Evolutionary conservation across 2,113 vertebrate species (phyloP).

Genomic region (Himantopus leucocephalus): DNA sequence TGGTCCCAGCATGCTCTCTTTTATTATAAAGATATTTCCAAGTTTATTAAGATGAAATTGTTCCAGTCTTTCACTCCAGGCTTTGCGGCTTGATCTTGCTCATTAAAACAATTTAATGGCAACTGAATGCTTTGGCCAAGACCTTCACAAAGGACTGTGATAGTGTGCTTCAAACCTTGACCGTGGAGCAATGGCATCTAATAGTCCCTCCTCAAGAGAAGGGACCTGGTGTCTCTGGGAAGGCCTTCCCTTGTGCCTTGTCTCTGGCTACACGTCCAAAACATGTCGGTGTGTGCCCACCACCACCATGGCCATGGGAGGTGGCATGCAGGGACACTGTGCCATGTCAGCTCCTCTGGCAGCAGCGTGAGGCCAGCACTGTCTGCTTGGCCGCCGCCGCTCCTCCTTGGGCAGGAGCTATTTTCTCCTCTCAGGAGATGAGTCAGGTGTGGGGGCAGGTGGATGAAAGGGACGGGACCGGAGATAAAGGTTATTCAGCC

Average conservation of each 20-base stretch:
- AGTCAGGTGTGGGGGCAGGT: conserved; percentile 63
- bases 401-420: conserved; percentile 25
- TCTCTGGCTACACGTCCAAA: background rate
- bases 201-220: background rate
- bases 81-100: background rate
- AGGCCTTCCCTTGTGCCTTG: background rate
- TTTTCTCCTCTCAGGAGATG: conserved; percentile 41
- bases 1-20: fast-evolving
- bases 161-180: background rate
- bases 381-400: background rate
- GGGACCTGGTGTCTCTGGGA: background rate
- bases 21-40: background rate
- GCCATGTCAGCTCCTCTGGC: background rate
- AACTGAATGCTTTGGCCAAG: background rate
- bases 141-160: background rate
- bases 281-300: background rate
- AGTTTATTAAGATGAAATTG: background rate
- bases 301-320: fast-evolving
- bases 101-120: background rate
- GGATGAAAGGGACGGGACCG: background rate
- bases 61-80: background rate
- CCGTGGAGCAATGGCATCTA: background rate
- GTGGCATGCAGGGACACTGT: fast-evolving
- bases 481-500: conserved; percentile 41
- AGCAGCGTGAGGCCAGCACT: background rate